Percentiles rank a stretch among this genome's conserved stretches.
These are phyloP conservation scores for Silurus glanis DNA, from an alignment of 2,113 vertebrate species.

Conservation along the genomic window DNA sequence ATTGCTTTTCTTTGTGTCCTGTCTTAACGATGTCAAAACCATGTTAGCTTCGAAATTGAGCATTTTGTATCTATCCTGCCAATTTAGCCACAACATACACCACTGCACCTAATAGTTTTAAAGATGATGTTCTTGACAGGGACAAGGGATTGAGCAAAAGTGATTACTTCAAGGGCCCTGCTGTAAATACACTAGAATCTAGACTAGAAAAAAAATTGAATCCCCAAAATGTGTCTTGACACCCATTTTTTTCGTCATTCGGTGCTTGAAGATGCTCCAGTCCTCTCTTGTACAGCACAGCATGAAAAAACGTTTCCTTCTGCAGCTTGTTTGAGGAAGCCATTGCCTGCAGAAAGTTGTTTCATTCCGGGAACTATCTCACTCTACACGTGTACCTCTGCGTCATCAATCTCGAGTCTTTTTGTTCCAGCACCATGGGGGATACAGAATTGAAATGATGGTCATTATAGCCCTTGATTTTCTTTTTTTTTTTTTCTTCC, in stretches of 20 bases:
- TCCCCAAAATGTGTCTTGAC: background rate
- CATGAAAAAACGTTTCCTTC: background rate
- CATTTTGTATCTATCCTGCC: background rate
- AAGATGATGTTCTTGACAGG: background rate
- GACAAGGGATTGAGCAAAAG: background rate
- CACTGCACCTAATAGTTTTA: background rate
- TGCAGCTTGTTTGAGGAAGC: background rate
- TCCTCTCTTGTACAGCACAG: background rate
- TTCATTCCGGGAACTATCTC: constrained; percentile 22
- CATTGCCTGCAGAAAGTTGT: constrained; percentile 6
- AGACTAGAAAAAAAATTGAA: background rate
- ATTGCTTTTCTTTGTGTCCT: too few relatives aligned
- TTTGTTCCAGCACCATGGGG: constrained; percentile 28
- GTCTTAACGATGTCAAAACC: too few relatives aligned
- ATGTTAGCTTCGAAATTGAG: background rate
- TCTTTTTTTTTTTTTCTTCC: constrained; percentile 49
- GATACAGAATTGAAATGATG: constrained; percentile 39
- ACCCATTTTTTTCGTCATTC: background rate
- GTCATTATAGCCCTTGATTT: constrained; percentile 39
- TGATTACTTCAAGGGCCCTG: background rate
- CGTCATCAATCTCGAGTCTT: constrained; percentile 30
- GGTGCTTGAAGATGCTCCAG: background rate
- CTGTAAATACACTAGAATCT: background rate
- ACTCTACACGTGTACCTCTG: constrained; percentile 16
- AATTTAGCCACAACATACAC: background rate